Evolutionary conservation across 1,140 invertebrate genomes (phyloP), one percentile per base, ranked within the genome.

Genomic region (Pissodes strobi): DNA sequence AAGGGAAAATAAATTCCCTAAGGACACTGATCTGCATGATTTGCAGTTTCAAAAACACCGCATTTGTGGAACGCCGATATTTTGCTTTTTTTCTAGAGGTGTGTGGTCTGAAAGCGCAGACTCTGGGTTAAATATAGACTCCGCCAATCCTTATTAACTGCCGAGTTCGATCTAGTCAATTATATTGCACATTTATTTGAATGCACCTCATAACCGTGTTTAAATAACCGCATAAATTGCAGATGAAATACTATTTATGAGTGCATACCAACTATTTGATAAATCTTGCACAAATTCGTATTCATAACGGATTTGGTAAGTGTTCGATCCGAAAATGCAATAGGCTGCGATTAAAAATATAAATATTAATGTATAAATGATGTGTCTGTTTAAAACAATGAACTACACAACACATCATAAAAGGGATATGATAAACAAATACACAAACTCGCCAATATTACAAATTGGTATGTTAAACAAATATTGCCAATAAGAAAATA

Each of bases 1-100:
- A n/a, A n/a, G n/a, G n/a, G n/a, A n/a, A n/a, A n/a, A n/a, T n/a
- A n/a, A n/a, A n/a, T n/a, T n/a, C n/a, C n/a, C 84, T 10, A 84
- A 83, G 18, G 86, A 85, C 79, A 87, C 84, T 10, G 85, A 86
- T 63, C 82, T 85, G 69, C 84, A 86, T 25, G 85, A 77, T 61
- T 84, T 83, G 27, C 85, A 84, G 66, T 81, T 82, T 71, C 85
- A 84, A 52, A 83, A 77, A 53, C 84, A 81, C 62, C 83, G 75
- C 37, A 78, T 73, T 55, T 76, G n/a, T n/a, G n/a, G n/a, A n/a
- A n/a, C n/a, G n/a, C n/a, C n/a, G n/a, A n/a, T n/a, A n/a, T n/a
- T n/a, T n/a, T n/a, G n/a, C n/a, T n/a, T n/a, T n/a, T n/a, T n/a
- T n/a, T n/a, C n/a, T n/a, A n/a, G n/a, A n/a, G n/a, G n/a, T n/a